These are phyloP conservation scores for Alcedo quadribrachys DNA, from an alignment of 2,797 vertebrate species.

Conservation along the genomic window DNA sequence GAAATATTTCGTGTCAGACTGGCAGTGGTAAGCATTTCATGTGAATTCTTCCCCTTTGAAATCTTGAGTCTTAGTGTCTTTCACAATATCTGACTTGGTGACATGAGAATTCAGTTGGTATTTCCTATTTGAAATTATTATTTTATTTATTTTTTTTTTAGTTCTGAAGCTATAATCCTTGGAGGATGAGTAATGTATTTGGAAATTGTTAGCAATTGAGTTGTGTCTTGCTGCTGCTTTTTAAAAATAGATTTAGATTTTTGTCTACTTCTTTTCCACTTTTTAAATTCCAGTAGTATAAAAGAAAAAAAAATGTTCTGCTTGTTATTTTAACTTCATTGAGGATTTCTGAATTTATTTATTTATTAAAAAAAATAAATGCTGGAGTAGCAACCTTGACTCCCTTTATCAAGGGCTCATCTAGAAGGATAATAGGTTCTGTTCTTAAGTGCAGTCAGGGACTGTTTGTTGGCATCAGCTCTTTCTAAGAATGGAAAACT, in stretches of 20 bases:
- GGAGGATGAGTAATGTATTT: not conserved
- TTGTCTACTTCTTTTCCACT: not conserved
- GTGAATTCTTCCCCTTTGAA: not conserved
- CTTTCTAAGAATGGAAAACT: constrained; percentile 62
- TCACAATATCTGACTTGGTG: not conserved
- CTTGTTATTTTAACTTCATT: not conserved
- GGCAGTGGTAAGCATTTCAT: not conserved
- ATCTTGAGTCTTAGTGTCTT: not conserved
- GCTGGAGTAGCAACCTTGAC: not conserved
- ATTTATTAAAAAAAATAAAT: not conserved
- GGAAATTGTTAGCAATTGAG: not conserved
- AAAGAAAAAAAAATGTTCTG: not conserved
- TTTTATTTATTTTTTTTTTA: not conserved
- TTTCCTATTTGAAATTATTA: not conserved
- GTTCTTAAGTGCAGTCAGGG: not conserved
- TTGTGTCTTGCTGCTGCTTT: not conserved
- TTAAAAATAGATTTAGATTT: not conserved
- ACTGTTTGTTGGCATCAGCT: not conserved
- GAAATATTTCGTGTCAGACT: not conserved
- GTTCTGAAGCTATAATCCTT: not conserved
- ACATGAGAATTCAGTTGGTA: not conserved
- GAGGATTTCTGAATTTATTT: not conserved
- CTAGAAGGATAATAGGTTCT: not conserved
- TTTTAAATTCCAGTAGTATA: not conserved
- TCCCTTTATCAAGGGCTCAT: not conserved